Evolutionary conservation across 2,797 vertebrate genomes (phyloP), one percentile per base, ranked within the genome.

Genomic region (Manis crassicaudata): DNA sequence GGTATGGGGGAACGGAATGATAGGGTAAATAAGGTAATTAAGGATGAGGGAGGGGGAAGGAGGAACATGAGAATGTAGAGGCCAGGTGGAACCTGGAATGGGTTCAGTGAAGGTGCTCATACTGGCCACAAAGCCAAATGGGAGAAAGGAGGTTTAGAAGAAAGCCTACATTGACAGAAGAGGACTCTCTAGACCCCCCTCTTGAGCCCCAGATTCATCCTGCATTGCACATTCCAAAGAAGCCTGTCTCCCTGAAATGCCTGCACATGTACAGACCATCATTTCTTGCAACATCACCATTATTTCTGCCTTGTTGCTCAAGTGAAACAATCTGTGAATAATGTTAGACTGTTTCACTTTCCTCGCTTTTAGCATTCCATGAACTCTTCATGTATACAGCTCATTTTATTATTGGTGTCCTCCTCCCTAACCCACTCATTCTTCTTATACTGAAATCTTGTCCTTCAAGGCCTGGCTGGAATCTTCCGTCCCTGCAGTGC

Each of bases 21-120:
- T 11, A 35, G 56, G 11, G 54, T 29, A 43, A 54, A 37, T 40
- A 52, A 27, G 27, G 40, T 62, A 23, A 29, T 23, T 8, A 46
- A 58, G 58, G 5, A 23, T 37, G 6, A 83, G 23, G 40, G 32
- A 11, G 58, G 4, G 27, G 14, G 18, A 67, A 62, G 58, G 72
- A 27, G 5, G 46, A 10, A 14, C 10, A 3, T 25, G n/a, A 77
- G 54, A 54, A 37, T 6, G 1, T 7, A 12, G 32, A 62, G 6
- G n/a, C 14, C n/a, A 56, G 3, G 11, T 1, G 16, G 43, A 23
- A 6, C 5, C 16, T 1, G 2, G 7, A 10, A 21, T 13, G 3
- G 3, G 40, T 29, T 58, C 58, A 17, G 0, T 37, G 21, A 21
- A 32, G 50, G 17, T 54, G 27, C 8, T 40, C 18, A n/a, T 40